Evolutionary conservation across 2,888 invertebrate species (phyloP).

Genomic region (Pycnomerus fuliginosus): DNA sequence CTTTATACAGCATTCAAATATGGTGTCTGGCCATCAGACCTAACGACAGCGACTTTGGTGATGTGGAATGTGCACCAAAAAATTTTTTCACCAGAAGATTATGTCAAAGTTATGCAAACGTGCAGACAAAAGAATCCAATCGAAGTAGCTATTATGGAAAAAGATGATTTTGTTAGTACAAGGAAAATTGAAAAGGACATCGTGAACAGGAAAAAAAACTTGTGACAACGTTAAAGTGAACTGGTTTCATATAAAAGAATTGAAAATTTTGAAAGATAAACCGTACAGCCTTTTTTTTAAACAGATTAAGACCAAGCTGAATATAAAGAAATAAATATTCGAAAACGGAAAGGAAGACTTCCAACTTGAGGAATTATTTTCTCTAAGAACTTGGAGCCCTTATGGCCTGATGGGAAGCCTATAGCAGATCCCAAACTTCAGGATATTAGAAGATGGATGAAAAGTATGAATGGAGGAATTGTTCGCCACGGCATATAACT

Average conservation of each 20-base stretch:
- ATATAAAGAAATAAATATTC: not conserved
- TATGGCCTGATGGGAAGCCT: not conserved
- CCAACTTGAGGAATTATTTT: too few relatives aligned
- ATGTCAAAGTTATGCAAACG: constrained; percentile 10
- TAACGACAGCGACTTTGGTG: constrained; percentile 32
- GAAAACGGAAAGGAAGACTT: not conserved
- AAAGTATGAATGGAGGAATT: too few relatives aligned
- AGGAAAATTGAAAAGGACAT: constrained; percentile 22
- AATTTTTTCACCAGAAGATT: constrained; percentile 26
- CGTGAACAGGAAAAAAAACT: constrained; percentile 21
- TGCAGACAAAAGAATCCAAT: constrained; percentile 27
- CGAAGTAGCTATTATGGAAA: constrained; percentile 13
- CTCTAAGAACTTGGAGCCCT: not conserved
- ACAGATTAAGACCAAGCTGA: not conserved
- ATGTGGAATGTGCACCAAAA: constrained; percentile 29
- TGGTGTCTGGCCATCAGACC: constrained; percentile 10
- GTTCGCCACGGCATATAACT: too few relatives aligned
- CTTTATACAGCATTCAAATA: not conserved
- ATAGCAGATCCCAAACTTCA: not conserved
- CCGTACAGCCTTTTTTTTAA: not conserved
- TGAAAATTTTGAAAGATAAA: not conserved
- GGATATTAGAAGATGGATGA: not conserved
- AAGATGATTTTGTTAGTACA: constrained; percentile 23
- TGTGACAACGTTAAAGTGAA: not conserved
- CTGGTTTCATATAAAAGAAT: not conserved